phyloP scores from a whole-genome alignment of 2,797 vertebrate species.

The Coregonus sp. region DNA sequence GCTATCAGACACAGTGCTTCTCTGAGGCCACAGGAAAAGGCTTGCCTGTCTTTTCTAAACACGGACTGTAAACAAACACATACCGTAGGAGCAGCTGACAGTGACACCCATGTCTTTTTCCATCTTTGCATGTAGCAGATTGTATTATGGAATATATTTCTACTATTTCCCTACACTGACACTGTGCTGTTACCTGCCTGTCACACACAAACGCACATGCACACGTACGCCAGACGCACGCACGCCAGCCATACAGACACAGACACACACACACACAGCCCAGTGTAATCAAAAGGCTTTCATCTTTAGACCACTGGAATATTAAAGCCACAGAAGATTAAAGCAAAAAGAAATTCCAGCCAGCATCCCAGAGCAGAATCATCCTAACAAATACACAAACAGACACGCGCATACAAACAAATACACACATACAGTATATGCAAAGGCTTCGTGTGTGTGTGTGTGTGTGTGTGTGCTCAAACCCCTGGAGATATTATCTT shows the following conservation, averaged over 20 bases:
- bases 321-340: slow-evolving; percentile 40
- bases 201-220: too few relatives aligned
- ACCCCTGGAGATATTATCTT: neutral
- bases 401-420: slow-evolving; percentile 1
- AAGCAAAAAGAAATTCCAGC: slow-evolving; percentile 25
- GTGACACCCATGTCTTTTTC: slow-evolving; percentile 5
- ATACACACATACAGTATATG: neutral
- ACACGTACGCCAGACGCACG: too few relatives aligned
- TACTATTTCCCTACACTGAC: too few relatives aligned
- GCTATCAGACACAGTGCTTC: slow-evolving; percentile 42
- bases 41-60: slow-evolving; percentile 48
- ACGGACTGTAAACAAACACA: slow-evolving; percentile 60
- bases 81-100: slow-evolving; percentile 28
- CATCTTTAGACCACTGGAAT: slow-evolving; percentile 38
- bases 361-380: slow-evolving; percentile 6
- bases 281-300: slow-evolving; percentile 32
- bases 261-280: slow-evolving; percentile 10
- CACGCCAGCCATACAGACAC: too few relatives aligned
- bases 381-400: slow-evolving; percentile 7
- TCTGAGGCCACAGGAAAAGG: slow-evolving; percentile 61
- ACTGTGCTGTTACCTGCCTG: neutral
- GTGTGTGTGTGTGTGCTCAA: slow-evolving; percentile 1
- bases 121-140: neutral
- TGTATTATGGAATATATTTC: neutral
- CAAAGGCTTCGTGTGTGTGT: neutral